phyloP scores from a whole-genome alignment of 2,888 invertebrate species.

The Hoplodrina ambigua region DNA sequence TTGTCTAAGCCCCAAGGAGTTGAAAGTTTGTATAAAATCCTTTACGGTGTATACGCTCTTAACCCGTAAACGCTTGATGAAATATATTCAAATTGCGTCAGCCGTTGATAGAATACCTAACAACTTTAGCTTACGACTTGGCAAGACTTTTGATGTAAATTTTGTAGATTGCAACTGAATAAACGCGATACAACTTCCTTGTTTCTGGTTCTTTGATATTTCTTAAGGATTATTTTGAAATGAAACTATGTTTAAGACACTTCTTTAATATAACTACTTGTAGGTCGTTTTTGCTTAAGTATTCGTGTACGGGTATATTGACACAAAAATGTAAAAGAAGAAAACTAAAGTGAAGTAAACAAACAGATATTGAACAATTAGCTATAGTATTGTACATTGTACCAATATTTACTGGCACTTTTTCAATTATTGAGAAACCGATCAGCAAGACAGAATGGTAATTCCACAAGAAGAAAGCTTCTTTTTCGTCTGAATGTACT shows the following conservation, averaged over 20 bases:
- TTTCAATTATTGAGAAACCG: not conserved
- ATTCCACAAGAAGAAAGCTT: conserved; percentile 18
- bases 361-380: too few relatives aligned
- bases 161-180: not conserved
- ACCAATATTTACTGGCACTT: not conserved
- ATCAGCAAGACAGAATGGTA: not conserved
- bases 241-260: not conserved
- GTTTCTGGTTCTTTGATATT: not conserved
- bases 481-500: not conserved
- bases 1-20: too few relatives aligned
- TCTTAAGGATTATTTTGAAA: not conserved
- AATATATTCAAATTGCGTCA: conserved; percentile 30
- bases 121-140: not conserved
- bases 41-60: too few relatives aligned
- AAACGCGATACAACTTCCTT: conserved; percentile 6
- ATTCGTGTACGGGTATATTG: too few relatives aligned
- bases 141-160: conserved; percentile 11
- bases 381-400: too few relatives aligned
- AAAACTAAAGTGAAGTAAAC: too few relatives aligned
- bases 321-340: too few relatives aligned
- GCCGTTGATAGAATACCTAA: conserved; percentile 27
- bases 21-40: too few relatives aligned
- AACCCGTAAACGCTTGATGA: conserved; percentile 7
- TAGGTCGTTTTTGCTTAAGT: not conserved
- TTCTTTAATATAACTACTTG: not conserved